A percentile compares a stretch with the other conserved stretches of the same genome.
These are phyloP conservation scores for Gambelia wislizenii DNA, from an alignment of 2,797 vertebrate genomes.

Conservation along the genomic window DNA sequence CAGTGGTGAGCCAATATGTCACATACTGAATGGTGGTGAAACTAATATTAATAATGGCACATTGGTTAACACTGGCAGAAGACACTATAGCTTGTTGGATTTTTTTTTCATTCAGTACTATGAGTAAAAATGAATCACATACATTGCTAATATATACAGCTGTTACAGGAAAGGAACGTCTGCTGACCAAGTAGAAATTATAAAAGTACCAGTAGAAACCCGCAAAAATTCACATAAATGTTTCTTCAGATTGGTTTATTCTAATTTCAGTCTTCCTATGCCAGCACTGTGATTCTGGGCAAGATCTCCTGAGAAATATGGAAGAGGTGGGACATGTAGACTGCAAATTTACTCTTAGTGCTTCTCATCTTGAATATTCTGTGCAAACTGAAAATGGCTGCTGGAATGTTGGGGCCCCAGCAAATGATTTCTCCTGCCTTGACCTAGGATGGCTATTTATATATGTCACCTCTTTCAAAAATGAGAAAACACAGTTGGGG, in stretches of 20 bases:
- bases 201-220: conserved; percentile 22
- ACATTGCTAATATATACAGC: conserved; percentile 26
- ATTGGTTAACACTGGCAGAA: conserved; percentile 6
- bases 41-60: conserved; percentile 15
- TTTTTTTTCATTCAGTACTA: conserved; percentile 35
- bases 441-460: neutral
- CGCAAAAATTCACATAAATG: conserved; percentile 31
- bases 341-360: neutral
- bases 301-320: neutral
- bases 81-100: conserved; percentile 45
- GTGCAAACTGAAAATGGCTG: neutral
- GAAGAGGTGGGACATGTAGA: neutral
- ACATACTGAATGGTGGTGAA: neutral
- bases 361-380: neutral
- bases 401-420: neutral
- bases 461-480: neutral
- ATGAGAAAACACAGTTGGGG: neutral
- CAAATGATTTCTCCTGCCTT: neutral
- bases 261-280: neutral
- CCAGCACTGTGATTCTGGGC: neutral
- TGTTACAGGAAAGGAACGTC: neutral
- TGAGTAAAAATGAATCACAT: conserved; percentile 48
- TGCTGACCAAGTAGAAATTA: conserved; percentile 12
- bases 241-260: neutral
- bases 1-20: neutral